phyloP scores from a whole-genome alignment of 2,888 invertebrate species.

The Ephialtes manifestator region DNA sequence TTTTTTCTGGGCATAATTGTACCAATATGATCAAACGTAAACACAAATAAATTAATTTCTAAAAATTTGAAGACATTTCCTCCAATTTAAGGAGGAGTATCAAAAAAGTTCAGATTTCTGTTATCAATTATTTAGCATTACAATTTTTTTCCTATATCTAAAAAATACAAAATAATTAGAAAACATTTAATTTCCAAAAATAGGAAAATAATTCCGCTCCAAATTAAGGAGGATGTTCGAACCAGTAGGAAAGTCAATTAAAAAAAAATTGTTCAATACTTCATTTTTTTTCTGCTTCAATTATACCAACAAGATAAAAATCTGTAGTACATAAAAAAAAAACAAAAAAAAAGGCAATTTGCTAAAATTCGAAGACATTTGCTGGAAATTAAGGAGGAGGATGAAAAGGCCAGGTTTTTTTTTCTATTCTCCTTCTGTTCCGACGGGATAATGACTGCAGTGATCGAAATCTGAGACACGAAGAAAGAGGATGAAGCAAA shows the following conservation, averaged over 20 bases:
- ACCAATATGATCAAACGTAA: constrained; percentile 56
- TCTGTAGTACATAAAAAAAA: background rate
- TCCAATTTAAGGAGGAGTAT: background rate
- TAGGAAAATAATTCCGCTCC: too few relatives aligned
- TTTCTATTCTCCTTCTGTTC: background rate
- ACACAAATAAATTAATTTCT: background rate
- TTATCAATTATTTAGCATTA: too few relatives aligned
- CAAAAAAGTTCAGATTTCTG: background rate
- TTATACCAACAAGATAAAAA: constrained; percentile 63
- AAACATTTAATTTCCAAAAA: too few relatives aligned
- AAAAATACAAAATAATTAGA: too few relatives aligned
- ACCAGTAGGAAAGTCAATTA: too few relatives aligned
- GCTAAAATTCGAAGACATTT: background rate
- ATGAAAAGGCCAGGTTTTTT: background rate
- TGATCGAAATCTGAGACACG: constrained; percentile 35
- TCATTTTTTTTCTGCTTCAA: too few relatives aligned
- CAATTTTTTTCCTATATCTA: too few relatives aligned
- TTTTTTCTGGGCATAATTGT: background rate
- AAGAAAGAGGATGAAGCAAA: constrained; percentile 25
- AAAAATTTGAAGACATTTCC: background rate
- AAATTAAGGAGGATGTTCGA: too few relatives aligned
- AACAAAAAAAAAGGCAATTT: background rate
- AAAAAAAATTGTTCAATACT: too few relatives aligned
- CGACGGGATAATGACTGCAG: background rate
- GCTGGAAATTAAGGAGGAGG: background rate